Percentiles rank a stretch among this genome's conserved stretches.
Conservation (phyloP, 2,888 invertebrate species). For the Drosophila dives region DNA sequence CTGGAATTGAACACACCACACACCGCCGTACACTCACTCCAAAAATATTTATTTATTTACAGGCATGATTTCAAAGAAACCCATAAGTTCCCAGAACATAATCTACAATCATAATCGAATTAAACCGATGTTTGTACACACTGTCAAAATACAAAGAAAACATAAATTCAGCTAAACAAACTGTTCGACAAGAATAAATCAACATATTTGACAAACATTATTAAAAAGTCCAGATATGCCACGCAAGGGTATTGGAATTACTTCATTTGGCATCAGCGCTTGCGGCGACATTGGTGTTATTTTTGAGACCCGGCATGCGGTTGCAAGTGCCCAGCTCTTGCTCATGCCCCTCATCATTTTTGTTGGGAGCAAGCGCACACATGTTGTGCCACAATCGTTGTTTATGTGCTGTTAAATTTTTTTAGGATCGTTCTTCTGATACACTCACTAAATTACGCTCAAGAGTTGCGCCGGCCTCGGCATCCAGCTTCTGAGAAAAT, state of each 20-base stretch:
- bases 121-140: slow-evolving; percentile 17
- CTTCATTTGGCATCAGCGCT: slow-evolving; percentile 44
- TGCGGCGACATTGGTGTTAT: slow-evolving; percentile 61
- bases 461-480: slow-evolving; percentile 18
- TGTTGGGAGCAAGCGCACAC: slow-evolving; percentile 26
- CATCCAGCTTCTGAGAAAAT: slow-evolving; percentile 53
- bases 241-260: slow-evolving; percentile 16
- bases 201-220: background rate
- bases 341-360: slow-evolving; percentile 27
- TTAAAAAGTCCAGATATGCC: slow-evolving; percentile 6
- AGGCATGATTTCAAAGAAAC: slow-evolving; percentile 4
- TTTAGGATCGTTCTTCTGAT: slow-evolving; percentile 34
- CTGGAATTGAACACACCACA: slow-evolving; percentile 36
- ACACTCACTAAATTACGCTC: slow-evolving; percentile 51
- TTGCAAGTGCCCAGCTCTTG: slow-evolving; percentile 43
- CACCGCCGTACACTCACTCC: slow-evolving; percentile 27
- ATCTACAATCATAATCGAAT: background rate
- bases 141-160: slow-evolving; percentile 5
- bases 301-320: slow-evolving; percentile 55
- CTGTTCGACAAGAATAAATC: background rate
- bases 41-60: slow-evolving; percentile 20
- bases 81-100: slow-evolving; percentile 25
- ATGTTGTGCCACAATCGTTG: slow-evolving; percentile 47
- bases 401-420: slow-evolving; percentile 62
- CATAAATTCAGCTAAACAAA: no score